Evolutionary conservation across 92 coral and sea anemone genomes (phyloP).

Genomic region (Phenganax stokvisi): DNA sequence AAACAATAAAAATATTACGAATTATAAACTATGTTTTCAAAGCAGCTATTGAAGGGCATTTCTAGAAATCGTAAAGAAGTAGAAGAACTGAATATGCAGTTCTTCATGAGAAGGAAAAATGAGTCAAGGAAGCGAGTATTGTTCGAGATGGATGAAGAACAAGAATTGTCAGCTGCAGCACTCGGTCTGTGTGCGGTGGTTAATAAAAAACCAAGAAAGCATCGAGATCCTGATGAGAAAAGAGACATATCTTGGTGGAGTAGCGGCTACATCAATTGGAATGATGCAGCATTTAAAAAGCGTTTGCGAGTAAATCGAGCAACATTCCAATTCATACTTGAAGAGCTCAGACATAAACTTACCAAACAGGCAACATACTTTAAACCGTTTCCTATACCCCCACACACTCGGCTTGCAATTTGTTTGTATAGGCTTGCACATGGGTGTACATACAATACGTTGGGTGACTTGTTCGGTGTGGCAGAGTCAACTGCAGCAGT

Average conservation of each 20-base stretch:
- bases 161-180: no score
- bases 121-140: no score
- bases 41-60: constrained; percentile 31
- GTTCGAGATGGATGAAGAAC: no score
- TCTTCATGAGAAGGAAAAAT: no score
- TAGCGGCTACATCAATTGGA: constrained; percentile 46
- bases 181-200: no score
- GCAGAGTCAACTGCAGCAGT: constrained; percentile 51
- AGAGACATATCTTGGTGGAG: constrained; percentile 49
- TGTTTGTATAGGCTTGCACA: not conserved
- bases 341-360: constrained; percentile 32
- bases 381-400: not conserved
- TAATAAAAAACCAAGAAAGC: constrained; percentile 32
- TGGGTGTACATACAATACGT: constrained; percentile 44
- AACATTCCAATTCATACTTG: constrained; percentile 48
- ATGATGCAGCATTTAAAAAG: constrained; percentile 48
- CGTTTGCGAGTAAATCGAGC: constrained; percentile 45
- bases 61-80: constrained; percentile 34
- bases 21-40: not conserved
- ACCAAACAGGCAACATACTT: not conserved
- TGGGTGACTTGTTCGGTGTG: constrained; percentile 55
- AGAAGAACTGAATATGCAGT: no score
- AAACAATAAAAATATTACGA: no score
- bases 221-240: constrained; percentile 31
- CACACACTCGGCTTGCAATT: constrained; percentile 7